Base-by-base conservation (phyloP, 2,113 vertebrate genomes). In the Neopipo cinnamomea region DNA sequence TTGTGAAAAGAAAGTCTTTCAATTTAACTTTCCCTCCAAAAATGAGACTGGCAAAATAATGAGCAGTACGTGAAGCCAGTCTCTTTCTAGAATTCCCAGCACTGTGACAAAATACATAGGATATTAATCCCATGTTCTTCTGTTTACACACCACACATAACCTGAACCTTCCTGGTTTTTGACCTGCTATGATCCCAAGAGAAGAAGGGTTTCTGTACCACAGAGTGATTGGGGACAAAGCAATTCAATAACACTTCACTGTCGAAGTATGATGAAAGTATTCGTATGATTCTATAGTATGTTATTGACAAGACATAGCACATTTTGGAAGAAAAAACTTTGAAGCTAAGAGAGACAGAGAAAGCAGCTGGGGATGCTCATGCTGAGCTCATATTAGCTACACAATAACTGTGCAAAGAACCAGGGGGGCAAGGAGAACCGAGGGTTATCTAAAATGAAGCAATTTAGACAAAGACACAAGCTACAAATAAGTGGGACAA, bases 21-120 rank as follows among this genome's bases (percentile, higher is more conserved):
- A 88, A 63, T 85, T 86, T 95, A 94, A 91, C 59, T 78, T 96
- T 55, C 31, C 62, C 31, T 63, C 42, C 91, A 87, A 80, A 97
- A 96, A 91, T 44, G n/a, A 92, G 71, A 84, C 9, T 56, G 33
- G 42, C 46, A 85, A 89, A 72, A 66, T 49, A 72, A 71, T 19
- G 67, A 37, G 31, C 11, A 3, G 20, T 31, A 66, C 59, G 44
- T 31, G 61, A 85, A 72, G 50, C 28, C 41, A 56, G 46, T 19
- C 15, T 61, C 46, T 61, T 76, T 85, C 18, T 21, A 65, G 47
- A 85, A 37, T 55, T 65, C n/a, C 14, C 37, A 79, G 31, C 31
- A 66, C 50, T 49, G 37, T 20, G 39, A 44, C 11, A 76, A 72
- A 71, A 89, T 28, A 46, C 5, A 61, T 23, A 15, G 4, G 53